These are phyloP conservation scores for Aphidoletes aphidimyza DNA, from an alignment of 2,888 invertebrate species.

Conservation along the genomic window DNA sequence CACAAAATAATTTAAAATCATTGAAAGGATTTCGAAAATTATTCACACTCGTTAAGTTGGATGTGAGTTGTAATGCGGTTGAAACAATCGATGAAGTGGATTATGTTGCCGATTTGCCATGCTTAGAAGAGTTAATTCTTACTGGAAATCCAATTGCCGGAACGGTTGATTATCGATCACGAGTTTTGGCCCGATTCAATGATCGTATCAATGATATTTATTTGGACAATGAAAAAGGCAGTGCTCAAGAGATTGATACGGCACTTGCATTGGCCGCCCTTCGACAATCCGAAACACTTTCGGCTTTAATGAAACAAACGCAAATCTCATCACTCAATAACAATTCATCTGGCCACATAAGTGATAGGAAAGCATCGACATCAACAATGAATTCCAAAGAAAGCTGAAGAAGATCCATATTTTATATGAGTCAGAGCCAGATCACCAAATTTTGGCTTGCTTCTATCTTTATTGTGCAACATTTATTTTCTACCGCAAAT, in stretches of 20 bases:
- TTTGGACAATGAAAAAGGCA: slow-evolving; percentile 87
- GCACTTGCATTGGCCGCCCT: slow-evolving; percentile 91
- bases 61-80: slow-evolving; percentile 88
- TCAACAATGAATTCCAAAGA: not conserved
- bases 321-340: not conserved
- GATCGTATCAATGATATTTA: slow-evolving; percentile 84
- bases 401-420: not conserved
- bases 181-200: slow-evolving; percentile 88
- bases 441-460: too few relatives aligned
- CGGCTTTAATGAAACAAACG: slow-evolving; percentile 62
- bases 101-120: slow-evolving; percentile 82
- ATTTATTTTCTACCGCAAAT: too few relatives aligned
- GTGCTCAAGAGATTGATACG: slow-evolving; percentile 89
- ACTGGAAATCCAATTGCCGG: slow-evolving; percentile 90
- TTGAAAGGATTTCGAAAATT: slow-evolving; percentile 81
- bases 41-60: slow-evolving; percentile 85
- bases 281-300: slow-evolving; percentile 66
- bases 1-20: slow-evolving; percentile 82
- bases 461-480: too few relatives aligned
- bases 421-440: not conserved
- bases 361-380: not conserved
- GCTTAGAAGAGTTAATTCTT: slow-evolving; percentile 85
- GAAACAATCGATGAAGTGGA: slow-evolving; percentile 83
- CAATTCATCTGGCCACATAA: not conserved
- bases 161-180: slow-evolving; percentile 81